Base-by-base conservation (phyloP, 1,140 invertebrate species). In the Oscheius sp. region DNA sequence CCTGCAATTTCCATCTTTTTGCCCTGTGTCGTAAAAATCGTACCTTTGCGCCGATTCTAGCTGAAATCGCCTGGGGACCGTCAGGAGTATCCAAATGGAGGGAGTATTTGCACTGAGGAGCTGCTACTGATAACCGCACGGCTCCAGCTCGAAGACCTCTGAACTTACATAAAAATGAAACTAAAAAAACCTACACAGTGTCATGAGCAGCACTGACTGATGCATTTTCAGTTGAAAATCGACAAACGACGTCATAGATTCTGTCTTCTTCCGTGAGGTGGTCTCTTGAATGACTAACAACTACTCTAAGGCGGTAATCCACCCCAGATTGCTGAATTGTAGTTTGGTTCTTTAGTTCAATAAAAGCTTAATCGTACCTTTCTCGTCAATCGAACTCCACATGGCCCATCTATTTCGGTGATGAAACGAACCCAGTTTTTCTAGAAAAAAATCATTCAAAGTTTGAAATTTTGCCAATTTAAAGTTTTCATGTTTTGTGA, bases 241-340 rank as follows among this genome's bases (percentile, higher is more conserved):
- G 42, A 38, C 69, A 71, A 18, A 58, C 59, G 28, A 71, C 42
- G 23, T 71, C 69, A 23, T 64, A 71, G 38, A 71, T 71, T 64
- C 52, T 71, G 29, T 71, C 69, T 4, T 28, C 58, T 55, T 64
- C 69, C 31, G 61, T 63, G 3, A 61, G 67, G 20, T 68, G 7
- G 7, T 15, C 28, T 23, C 28, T 55, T 4, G 49, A 55, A 26
- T 55, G 23, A 23, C 49, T 55, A 4, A 55, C 49, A 13, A 55
- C 49, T 7, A 23, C 49, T 4, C 49, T 15, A 4, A 55, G 23
- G 28, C 49, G 49, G 23, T 55, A 55, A 7, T 55, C 49, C 15
- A 55, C 23, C 4, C 49, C 49, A 23, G 49, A 20, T 7, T 55
- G 7, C 49, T 55, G 7, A 55, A 55, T 20, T 23, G 10, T 42